phyloP scores from a whole-genome alignment of 2,113 vertebrate species.

The Colossoma macropomum region DNA sequence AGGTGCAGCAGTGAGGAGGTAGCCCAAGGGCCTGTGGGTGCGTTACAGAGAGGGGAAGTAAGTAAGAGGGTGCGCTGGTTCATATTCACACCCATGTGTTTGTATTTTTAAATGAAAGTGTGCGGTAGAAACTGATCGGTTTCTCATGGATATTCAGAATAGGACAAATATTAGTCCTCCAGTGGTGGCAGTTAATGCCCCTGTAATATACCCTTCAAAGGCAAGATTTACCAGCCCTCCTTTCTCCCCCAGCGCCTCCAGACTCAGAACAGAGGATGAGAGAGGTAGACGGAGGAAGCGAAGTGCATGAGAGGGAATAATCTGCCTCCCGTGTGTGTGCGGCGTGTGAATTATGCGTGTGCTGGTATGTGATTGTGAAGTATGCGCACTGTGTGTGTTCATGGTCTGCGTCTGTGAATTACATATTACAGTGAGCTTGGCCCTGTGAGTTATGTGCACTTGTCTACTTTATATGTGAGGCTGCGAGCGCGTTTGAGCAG shows the following conservation, averaged over 20 bases:
- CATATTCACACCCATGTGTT: neutral
- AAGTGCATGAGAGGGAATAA: neutral
- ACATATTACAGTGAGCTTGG: neutral
- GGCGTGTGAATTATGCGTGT: slow-evolving; percentile 1
- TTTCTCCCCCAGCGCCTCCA: neutral
- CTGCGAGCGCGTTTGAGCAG: neutral
- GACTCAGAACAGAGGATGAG: neutral
- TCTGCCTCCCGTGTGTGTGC: neutral
- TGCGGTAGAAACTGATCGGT: neutral
- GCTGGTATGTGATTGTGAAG: neutral
- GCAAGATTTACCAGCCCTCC: neutral
- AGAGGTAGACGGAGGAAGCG: neutral
- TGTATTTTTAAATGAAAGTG: neutral
- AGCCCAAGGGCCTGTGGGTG: neutral
- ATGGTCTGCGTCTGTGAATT: neutral
- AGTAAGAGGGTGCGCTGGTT: neutral
- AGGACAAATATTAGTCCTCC: neutral
- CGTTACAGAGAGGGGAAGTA: neutral
- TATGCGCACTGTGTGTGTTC: neutral
- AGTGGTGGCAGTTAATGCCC: neutral
- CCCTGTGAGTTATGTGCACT: neutral
- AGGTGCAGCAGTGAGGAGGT: neutral
- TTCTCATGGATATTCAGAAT: neutral
- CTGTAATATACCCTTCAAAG: neutral
- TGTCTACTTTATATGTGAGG: neutral